Base-by-base conservation (phyloP, 2,888 invertebrate genomes). In the Chydorus sphaericus region DNA sequence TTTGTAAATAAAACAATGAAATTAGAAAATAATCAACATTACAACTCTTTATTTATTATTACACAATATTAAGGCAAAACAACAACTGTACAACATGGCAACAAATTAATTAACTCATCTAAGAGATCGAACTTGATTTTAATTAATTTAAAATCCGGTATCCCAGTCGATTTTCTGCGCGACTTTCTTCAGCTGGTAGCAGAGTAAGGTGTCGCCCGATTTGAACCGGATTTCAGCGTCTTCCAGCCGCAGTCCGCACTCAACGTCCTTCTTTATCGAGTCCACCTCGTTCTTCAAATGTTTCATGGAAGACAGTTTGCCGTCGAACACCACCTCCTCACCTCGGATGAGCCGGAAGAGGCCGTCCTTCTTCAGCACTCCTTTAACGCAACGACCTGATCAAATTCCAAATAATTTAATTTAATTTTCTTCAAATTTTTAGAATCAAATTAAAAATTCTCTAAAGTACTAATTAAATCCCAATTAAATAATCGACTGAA, bases 221-320 rank as follows among this genome's bases (percentile, higher is more conserved):
- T 81, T 69, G 57, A 88, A 82, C 28, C 73, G 66, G 29, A 89
- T 62, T 1, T 70, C 66, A 1, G 71, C 65, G 64, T 87, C 81
- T 2, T 77, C 76, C 55, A 96, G 75, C 59, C 82, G 80, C 29
- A 97, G 67, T 0, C 96, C 96, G 69, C 96, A 96, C 67, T 97
- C 94, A 58, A 81, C 77, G 66, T 87, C 87, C 49, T 79, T 81
- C 67, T 86, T 87, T 37, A 96, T 80, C 0, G 78, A 75, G 5
- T 81, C 81, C 4, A 91, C 89, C 70, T 94, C 93, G 53, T 81
- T 79, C 68, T 94, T 96, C 49, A 90, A 71, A 70, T 94, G 92
- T 62, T 84, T 80, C 82, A 97, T 82, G 0, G 92, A 90, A 28
- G 76, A 73, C 55, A 92, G 66, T 61, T 66, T 71, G 84, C 91